phyloP scores from a whole-genome alignment of 2,797 vertebrate genomes.

The Artibeus jamaicensis region DNA sequence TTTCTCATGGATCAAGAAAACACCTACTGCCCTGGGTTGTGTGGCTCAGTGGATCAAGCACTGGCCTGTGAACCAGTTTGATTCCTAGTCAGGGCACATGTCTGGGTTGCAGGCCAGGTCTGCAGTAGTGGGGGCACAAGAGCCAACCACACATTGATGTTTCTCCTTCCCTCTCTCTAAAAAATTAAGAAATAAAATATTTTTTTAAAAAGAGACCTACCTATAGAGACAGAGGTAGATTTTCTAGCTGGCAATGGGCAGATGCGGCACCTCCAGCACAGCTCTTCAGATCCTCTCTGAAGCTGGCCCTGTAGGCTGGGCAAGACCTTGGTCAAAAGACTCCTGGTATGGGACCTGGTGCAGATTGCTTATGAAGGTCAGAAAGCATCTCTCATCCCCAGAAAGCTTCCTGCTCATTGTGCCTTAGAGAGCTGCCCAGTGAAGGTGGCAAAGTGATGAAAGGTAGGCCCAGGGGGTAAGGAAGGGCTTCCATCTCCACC shows the following conservation, averaged over 20 bases:
- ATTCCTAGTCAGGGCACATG: no score
- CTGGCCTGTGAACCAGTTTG: no score
- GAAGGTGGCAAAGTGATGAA: slow-evolving; percentile 2
- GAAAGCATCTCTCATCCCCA: not conserved
- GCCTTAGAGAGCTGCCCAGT: not conserved
- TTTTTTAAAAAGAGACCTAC: not conserved
- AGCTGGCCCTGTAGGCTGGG: not conserved
- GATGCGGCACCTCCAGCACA: not conserved
- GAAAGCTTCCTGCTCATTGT: not conserved
- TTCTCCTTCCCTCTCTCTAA: no score
- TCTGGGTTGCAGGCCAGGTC: no score
- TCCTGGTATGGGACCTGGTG: not conserved
- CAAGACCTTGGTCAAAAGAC: not conserved
- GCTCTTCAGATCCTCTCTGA: not conserved
- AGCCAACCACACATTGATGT: no score
- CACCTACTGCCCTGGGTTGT: not conserved
- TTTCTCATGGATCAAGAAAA: not conserved
- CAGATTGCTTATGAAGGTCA: not conserved
- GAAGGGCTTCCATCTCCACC: not conserved
- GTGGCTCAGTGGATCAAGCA: no score
- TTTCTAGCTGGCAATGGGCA: not conserved
- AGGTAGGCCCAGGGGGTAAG: not conserved
- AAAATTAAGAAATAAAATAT: no score
- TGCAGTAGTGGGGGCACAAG: no score
- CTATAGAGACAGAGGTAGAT: not conserved